Evolutionary conservation across 2,113 vertebrate genomes (phyloP).

Genomic region (Ia io): DNA sequence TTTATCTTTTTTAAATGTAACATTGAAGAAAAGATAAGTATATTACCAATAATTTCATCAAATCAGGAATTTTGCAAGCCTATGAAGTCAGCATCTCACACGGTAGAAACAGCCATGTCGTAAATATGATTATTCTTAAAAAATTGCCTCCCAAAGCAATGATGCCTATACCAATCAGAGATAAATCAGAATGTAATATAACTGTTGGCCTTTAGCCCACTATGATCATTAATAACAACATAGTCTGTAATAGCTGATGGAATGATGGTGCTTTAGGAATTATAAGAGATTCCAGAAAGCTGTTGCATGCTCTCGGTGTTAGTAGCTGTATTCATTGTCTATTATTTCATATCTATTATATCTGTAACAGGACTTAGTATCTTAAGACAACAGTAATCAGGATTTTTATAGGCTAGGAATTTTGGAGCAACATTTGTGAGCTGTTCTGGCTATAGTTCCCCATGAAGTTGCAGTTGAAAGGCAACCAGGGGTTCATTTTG

Average conservation of each 20-base stretch:
- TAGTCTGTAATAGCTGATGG: not conserved
- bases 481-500: not conserved
- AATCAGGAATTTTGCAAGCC: not conserved
- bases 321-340: not conserved
- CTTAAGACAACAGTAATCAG: not conserved
- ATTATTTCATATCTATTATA: not conserved
- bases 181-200: not conserved
- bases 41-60: slow-evolving; percentile 7
- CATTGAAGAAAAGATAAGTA: not conserved
- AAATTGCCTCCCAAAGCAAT: not conserved
- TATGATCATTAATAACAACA: not conserved
- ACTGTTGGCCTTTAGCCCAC: not conserved
- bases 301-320: not conserved
- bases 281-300: not conserved
- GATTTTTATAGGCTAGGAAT: not conserved
- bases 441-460: not conserved
- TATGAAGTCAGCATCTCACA: not conserved
- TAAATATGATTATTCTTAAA: not conserved
- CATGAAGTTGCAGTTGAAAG: not conserved
- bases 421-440: not conserved
- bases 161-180: not conserved
- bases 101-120: not conserved
- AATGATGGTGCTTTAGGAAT: not conserved
- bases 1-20: not conserved
- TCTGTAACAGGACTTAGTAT: not conserved